Base-by-base conservation (phyloP, 1,140 invertebrate species). In the Brachionus sp. region DNA sequence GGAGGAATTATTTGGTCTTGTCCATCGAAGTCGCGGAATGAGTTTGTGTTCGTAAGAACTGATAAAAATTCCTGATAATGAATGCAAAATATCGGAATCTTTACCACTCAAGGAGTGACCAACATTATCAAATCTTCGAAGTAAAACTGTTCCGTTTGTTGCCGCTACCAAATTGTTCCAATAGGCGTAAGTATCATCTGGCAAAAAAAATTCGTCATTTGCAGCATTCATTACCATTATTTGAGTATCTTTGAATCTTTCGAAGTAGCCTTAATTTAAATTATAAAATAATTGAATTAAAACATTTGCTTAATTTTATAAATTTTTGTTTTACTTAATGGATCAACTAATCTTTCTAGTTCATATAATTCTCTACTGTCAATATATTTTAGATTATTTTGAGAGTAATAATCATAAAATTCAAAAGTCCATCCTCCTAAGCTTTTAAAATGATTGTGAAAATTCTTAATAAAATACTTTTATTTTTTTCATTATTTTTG, bases 161-260 rank as follows among this genome's bases (percentile, higher is more conserved):
- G 75, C 75, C 10, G 23, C 33, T 5, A 57, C 25, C 29, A 78
- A 39, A 23, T 39, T 62, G 37, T 53, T 25, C 75, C 75, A 78
- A 50, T 57, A 78, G 13, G 44, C 23, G 19, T 53, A 78, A 16
- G 46, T 78, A 9, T 78, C 75, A 78, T 78, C 75, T 16, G 86
- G 85, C 23, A 87, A 78, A 78, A 87, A 88, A 83, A 88, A 88
- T 83, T 88, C 87, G 70, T 88, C 87, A 5, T 87, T 86, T 3
- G 85, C 85, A 0, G 86, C 85, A 46, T 82, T 86, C 23, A 87
- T 85, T 5, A 87, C 85, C 64, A 86, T 50, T 39, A 87, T 87
- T 4, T 86, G 85, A 53, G 86, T 87, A 7, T 75, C 86, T 35
- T 70, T 84, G n/a, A 85, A 85, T 25, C 86, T 70, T 9, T 86